Conservation (phyloP, 2,797 vertebrate species). For the Pangasius sanitwongsei region DNA sequence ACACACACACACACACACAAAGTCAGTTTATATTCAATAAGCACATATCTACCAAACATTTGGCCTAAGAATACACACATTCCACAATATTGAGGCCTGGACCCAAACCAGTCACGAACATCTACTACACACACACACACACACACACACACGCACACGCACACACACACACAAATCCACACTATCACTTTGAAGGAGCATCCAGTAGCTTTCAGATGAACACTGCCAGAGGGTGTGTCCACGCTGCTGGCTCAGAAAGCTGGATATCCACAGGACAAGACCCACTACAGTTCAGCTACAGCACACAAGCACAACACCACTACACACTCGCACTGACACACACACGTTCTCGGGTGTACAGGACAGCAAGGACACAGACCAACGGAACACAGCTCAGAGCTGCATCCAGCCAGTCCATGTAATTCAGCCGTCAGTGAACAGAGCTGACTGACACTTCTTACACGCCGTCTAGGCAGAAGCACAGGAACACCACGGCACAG, state of each 20-base stretch:
- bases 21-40: neutral
- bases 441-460: conserved; percentile 61
- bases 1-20: neutral
- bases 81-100: conserved; percentile 31
- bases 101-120: conserved; percentile 55
- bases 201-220: conserved; percentile 55
- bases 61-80: conserved; percentile 29
- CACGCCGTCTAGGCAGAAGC: conserved; percentile 50
- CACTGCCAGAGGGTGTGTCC: conserved; percentile 40
- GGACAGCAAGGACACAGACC: conserved; percentile 55
- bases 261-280: conserved; percentile 64
- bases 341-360: conserved; percentile 52
- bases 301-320: conserved; percentile 33
- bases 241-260: conserved; percentile 62
- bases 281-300: conserved; percentile 47
- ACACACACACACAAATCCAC: conserved; percentile 47
- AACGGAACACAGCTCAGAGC: conserved; percentile 48
- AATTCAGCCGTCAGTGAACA: conserved; percentile 51
- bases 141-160: conserved; percentile 34
- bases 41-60: neutral
- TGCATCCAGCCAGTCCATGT: conserved; percentile 58
- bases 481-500: conserved; percentile 56
- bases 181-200: conserved; percentile 42
- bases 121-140: conserved; percentile 53
- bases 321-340: conserved; percentile 50